Evolutionary conservation across 2,888 invertebrate species (phyloP).

Genomic region (Automeris io): DNA sequence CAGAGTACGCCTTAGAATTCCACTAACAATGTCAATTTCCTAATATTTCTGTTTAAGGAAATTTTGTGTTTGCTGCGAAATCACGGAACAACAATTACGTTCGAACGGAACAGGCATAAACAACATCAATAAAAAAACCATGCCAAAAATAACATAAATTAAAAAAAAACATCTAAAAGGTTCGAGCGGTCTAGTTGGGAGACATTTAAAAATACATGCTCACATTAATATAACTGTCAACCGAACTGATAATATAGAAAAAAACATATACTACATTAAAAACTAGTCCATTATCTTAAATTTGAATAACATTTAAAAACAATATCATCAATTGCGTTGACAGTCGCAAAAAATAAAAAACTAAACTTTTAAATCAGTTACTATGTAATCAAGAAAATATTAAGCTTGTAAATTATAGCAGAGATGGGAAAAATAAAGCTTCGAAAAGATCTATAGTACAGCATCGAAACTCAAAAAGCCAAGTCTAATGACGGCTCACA

Average conservation of each 20-base stretch:
- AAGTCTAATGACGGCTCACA: conserved; percentile 52
- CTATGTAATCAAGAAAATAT: conserved; percentile 54
- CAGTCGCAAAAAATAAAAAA: conserved; percentile 19
- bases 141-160: conserved; percentile 44
- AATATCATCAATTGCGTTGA: conserved; percentile 2
- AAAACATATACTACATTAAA: neutral
- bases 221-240: conserved; percentile 36
- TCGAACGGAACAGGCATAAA: conserved; percentile 49
- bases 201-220: conserved; percentile 59
- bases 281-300: neutral
- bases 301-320: neutral
- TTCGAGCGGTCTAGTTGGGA: conserved; percentile 60
- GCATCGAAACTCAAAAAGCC: conserved; percentile 59
- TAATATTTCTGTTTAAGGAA: conserved; percentile 1
- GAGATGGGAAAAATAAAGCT: conserved; percentile 60
- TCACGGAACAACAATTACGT: conserved; percentile 24
- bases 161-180: conserved; percentile 43
- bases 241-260: conserved; percentile 16
- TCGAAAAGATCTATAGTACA: conserved; percentile 68
- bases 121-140: conserved; percentile 59
- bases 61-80: neutral
- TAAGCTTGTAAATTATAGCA: conserved; percentile 59
- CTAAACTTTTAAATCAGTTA: conserved; percentile 47
- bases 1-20: too few relatives aligned
- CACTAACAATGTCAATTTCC: too few relatives aligned